Evolutionary conservation across 1,140 invertebrate species (phyloP), one percentile per base, ranked within the genome.

Genomic region (Antheraea mylitta): DNA sequence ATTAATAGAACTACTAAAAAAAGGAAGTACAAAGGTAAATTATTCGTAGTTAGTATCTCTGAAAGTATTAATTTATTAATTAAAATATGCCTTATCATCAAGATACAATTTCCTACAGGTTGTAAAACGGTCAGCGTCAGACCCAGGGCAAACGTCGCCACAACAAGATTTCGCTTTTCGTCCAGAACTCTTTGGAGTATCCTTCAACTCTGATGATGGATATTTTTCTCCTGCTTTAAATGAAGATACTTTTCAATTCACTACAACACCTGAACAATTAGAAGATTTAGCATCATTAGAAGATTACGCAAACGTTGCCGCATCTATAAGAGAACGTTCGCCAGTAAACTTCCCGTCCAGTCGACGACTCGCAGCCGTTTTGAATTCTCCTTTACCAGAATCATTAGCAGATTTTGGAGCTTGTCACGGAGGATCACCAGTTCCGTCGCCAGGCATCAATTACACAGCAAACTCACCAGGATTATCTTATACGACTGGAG

Each of bases 331-430:
- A 81, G 92, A 93, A 85, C 93, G 83, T 80, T 94, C 88, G 70
- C 94, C 83, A 36, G 94, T 95, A 74, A 94, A 81, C 60, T 95
- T 95, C 77, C 94, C 94, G 11, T 95, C 95, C 3, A 96, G 95
- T 83, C 94, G 95, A 58, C 94, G 96, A 67, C 91, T 96, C 1
- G 95, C 96, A 80, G 95, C 95, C 0, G 93, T 96, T 6, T 90
- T 96, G 5, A 96, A 96, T 78, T 96, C 96, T 3, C 96, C 96
- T 0, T 82, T 96, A 13, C 96, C 96, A 0, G 96, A 96, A 83
- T 96, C 95, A 38, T 86, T 97, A 71, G 96, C 96, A 3, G 96
- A 97, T 81, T 97, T 97, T 83, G 95, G 95, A 77, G 95, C 96
- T 30, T 97, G 95, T 81, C 94, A 95, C 89, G 90, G 87, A 53